phyloP scores from a whole-genome alignment of 2,113 vertebrate species.

The Ceyx cyanopectus region DNA sequence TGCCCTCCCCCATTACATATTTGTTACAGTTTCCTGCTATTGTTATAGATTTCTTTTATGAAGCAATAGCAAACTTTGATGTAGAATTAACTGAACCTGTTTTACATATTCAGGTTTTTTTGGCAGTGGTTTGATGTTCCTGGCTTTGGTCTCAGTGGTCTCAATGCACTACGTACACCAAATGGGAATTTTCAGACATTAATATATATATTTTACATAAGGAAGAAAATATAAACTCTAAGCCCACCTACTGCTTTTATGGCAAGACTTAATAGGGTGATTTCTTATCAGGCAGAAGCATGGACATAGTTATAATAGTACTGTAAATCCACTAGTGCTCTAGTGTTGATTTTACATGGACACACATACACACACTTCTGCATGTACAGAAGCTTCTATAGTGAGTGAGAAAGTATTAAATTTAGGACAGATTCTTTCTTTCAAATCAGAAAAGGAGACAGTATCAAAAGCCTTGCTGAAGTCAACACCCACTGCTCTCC shows the following conservation, averaged over 20 bases:
- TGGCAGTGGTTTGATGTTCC: slow-evolving; percentile 41
- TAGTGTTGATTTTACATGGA: slow-evolving; percentile 54
- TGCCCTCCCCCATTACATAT: slow-evolving; percentile 1
- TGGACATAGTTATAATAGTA: slow-evolving; percentile 76
- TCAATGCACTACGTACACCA: not conserved
- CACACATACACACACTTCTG: not conserved
- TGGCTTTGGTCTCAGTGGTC: slow-evolving; percentile 50
- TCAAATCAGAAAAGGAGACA: not conserved
- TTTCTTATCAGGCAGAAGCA: slow-evolving; percentile 69
- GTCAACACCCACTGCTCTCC: too few species aligned
- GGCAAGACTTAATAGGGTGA: slow-evolving; percentile 70
- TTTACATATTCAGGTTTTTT: slow-evolving; percentile 62
- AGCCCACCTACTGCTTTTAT: slow-evolving; percentile 66
- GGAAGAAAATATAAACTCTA: slow-evolving; percentile 51
- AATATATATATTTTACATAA: slow-evolving; percentile 58
- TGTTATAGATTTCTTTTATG: slow-evolving; percentile 33
- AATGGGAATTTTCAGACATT: slow-evolving; percentile 64
- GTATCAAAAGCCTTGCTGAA: too few species aligned
- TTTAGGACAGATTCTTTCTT: not conserved
- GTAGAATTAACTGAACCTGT: slow-evolving; percentile 50
- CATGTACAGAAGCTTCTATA: not conserved
- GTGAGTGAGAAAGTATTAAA: not conserved
- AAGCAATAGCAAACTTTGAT: slow-evolving; percentile 52
- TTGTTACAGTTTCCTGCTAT: slow-evolving; percentile 65
- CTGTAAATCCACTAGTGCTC: slow-evolving; percentile 59